Conservation (phyloP, 2,113 vertebrate species). For the Daboia siamensis region DNA sequence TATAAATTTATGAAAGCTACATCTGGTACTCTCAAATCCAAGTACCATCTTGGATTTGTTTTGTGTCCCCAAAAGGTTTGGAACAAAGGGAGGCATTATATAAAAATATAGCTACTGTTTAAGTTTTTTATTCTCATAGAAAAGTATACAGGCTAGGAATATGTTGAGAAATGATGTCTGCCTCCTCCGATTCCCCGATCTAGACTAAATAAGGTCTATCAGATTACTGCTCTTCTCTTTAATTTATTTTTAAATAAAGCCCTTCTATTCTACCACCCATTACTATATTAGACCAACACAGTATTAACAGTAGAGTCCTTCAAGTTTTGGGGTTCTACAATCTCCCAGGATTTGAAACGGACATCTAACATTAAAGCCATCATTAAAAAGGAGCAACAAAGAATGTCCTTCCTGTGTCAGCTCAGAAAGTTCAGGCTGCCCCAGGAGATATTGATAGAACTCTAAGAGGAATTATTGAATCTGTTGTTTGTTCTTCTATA, state of each 20-base stretch:
- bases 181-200: neutral
- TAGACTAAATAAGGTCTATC: neutral
- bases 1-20: neutral
- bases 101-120: neutral
- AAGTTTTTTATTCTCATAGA: neutral
- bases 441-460: neutral
- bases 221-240: neutral
- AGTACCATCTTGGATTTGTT: neutral
- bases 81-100: neutral
- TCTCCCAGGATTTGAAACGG: neutral
- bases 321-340: neutral
- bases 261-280: neutral
- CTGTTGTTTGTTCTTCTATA: neutral
- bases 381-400: neutral
- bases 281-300: neutral
- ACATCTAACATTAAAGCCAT: neutral
- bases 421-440: neutral
- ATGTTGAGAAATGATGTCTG: neutral
- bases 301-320: neutral
- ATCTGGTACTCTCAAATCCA: neutral
- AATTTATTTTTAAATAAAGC: neutral
- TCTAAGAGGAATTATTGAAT: neutral
- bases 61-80: neutral
- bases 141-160: neutral
- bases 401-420: neutral